A percentile compares a stretch with the other conserved stretches of the same genome.
These are phyloP conservation scores for Muscidifurax raptorellus DNA, from an alignment of 1,140 invertebrate species.

Conservation along the genomic window DNA sequence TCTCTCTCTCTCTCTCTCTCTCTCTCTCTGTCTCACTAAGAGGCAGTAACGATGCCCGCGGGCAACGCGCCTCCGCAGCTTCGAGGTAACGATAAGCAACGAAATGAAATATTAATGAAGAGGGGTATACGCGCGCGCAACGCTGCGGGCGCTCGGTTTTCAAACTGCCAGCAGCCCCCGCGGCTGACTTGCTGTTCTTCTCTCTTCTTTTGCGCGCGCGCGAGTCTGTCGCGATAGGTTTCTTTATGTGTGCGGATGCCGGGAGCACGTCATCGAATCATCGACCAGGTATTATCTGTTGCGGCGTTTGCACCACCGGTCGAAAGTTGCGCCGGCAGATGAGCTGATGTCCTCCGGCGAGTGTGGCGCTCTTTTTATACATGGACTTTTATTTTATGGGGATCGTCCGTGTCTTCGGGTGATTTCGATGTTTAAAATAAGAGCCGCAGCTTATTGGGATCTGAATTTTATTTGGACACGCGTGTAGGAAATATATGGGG, in stretches of 20 bases:
- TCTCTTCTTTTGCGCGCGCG: not conserved
- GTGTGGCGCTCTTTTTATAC: not conserved
- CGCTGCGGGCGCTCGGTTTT: constrained; percentile 37
- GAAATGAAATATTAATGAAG: constrained; percentile 77
- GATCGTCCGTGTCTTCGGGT: not conserved
- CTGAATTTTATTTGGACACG: not conserved
- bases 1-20: constrained; percentile 42
- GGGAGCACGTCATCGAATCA: constrained; percentile 43
- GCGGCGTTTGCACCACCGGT: no score
- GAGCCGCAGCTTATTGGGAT: not conserved
- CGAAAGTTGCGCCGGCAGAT: not conserved
- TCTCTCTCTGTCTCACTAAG: constrained; percentile 55
- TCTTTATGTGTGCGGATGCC: not conserved
- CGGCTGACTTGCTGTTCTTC: not conserved
- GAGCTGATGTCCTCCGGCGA: not conserved
- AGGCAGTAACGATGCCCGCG: constrained; percentile 73
- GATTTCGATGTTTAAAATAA: not conserved
- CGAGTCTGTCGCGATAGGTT: not conserved
- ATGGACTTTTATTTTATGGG: no score
- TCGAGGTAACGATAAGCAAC: constrained; percentile 74
- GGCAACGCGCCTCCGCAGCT: constrained; percentile 60
- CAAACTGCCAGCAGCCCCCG: constrained; percentile 25
- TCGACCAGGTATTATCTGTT: constrained; percentile 31
- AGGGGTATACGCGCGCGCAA: constrained; percentile 44
- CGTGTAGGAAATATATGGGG: no score